Evolutionary conservation across 2,113 vertebrate genomes (phyloP).

Genomic region (Corydoras sp.): DNA sequence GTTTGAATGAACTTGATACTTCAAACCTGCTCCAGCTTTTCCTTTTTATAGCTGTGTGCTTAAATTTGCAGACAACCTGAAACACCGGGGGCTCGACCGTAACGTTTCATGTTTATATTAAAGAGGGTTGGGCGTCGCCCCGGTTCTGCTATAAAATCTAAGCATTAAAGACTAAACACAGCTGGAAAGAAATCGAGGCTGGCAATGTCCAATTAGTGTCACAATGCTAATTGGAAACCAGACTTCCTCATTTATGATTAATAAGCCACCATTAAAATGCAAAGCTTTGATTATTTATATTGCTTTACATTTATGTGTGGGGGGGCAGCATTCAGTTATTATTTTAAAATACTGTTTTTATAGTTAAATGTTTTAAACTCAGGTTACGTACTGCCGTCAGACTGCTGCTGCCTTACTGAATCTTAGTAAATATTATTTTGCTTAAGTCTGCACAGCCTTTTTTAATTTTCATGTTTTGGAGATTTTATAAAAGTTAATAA

Average conservation of each 20-base stretch:
- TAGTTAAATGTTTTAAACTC: too few relatives aligned
- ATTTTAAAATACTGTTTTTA: too few relatives aligned
- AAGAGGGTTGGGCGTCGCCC: not conserved
- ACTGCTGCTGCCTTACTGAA: too few relatives aligned
- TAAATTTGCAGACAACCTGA: slow-evolving; percentile 26
- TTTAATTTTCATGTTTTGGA: too few relatives aligned
- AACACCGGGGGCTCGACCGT: slow-evolving; percentile 10
- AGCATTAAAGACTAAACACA: slow-evolving; percentile 21
- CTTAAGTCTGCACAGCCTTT: too few relatives aligned
- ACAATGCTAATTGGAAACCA: not conserved
- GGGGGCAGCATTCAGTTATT: not conserved
- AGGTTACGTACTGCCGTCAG: too few relatives aligned
- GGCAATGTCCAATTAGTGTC: slow-evolving; percentile 11
- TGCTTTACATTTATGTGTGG: not conserved
- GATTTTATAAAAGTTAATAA: too few relatives aligned
- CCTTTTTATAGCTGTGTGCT: slow-evolving; percentile 22
- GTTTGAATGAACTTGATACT: too few relatives aligned
- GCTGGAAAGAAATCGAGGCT: not conserved
- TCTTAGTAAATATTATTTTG: too few relatives aligned
- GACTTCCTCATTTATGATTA: slow-evolving; percentile 4
- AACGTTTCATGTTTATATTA: slow-evolving; percentile 28
- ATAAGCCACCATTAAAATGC: not conserved
- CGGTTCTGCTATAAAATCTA: slow-evolving; percentile 9
- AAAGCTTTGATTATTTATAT: slow-evolving; percentile 1
- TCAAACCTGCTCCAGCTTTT: slow-evolving; percentile 25